Percentiles rank a stretch among this genome's conserved stretches.
phyloP scores from a whole-genome alignment of 92 coral and sea anemone genomes.

The Siderastrea radians region DNA sequence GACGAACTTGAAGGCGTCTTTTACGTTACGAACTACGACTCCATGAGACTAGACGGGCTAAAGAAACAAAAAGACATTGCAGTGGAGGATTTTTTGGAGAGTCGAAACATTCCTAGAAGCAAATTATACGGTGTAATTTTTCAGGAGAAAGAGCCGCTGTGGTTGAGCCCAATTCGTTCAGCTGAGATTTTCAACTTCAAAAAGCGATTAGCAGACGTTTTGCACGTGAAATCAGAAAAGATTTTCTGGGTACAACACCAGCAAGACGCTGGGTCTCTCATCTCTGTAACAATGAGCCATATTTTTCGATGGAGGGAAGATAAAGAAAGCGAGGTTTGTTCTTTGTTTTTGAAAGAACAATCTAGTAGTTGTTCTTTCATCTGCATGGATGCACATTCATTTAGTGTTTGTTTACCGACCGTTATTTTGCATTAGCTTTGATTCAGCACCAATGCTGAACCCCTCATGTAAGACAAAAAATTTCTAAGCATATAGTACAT shows the following conservation, averaged over 20 bases:
- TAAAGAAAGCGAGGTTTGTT: slow-evolving; percentile 75
- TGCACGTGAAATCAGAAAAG: slow-evolving; percentile 57
- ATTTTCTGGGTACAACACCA: slow-evolving; percentile 69
- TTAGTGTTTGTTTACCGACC: not conserved
- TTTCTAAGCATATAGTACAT: too few relatives aligned
- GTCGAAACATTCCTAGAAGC: slow-evolving; percentile 58
- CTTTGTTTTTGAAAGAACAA: not conserved
- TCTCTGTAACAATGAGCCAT: slow-evolving; percentile 63
- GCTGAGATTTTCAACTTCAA: slow-evolving; percentile 88
- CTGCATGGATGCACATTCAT: not conserved
- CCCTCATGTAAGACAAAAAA: too few relatives aligned
- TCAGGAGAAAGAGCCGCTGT: slow-evolving; percentile 77
- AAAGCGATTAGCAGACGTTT: slow-evolving; percentile 76
- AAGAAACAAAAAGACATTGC: slow-evolving; percentile 73
- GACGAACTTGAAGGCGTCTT: slow-evolving; percentile 78
- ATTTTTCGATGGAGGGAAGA: slow-evolving; percentile 83
- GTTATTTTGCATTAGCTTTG: too few relatives aligned
- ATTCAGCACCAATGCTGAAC: too few relatives aligned
- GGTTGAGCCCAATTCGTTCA: slow-evolving; percentile 78
- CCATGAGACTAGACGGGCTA: slow-evolving; percentile 71
- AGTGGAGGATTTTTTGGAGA: slow-evolving; percentile 73
- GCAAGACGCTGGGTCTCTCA: slow-evolving; percentile 43
- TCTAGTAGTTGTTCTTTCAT: not conserved
- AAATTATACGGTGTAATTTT: slow-evolving; percentile 74
- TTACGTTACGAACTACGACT: slow-evolving; percentile 81